Evolutionary conservation across 2,888 invertebrate species (phyloP), one percentile per base, ranked within the genome.

Genomic region (Ceriagrion tenellum): DNA sequence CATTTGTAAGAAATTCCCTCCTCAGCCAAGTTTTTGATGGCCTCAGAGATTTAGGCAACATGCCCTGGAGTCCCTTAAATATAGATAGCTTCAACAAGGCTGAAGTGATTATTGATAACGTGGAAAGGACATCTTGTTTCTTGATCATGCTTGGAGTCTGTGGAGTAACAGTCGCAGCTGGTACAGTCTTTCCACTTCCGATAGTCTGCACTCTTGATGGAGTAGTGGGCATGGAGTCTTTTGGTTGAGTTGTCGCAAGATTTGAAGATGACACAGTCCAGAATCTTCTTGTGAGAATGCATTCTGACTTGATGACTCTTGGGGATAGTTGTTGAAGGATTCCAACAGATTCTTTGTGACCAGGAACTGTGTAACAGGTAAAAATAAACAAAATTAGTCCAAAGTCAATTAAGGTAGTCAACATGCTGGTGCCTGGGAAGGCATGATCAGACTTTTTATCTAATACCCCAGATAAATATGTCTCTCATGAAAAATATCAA

Each of bases 311-410:
- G 18, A 93, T 93, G 63, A 55, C 69, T n/a, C 74, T 93, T 47
- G 93, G 69, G 47, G 93, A 93, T 18, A 93, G 93, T 47, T 93
- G 93, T 18, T 93, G 93, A 16, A 93, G 93, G 13, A 93, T n/a
- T 47, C 93, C 69, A 0, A 63, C 47, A 30, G 93, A 69, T 74
- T 93, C 93, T 26, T 69, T 93, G 18, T 63, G 93, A 26, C 35
- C 63, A 69, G 93, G 93, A 47, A 93, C 93, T 93, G 47, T 26
- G 69, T 69, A 3, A 59, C 16, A 55, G 69, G 47, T 4, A 81
- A 30, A 30, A 16, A 35, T 16, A 3, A 81, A 30, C 35, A 30
- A 30, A 35, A 81, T 47, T 47, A 47, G 47, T 47, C 47, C 8
- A 47, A 47, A 47, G 47, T 47, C 8, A 8, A 47, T 47, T 13